Evolutionary conservation across 2,888 invertebrate species (phyloP), one percentile per base, ranked within the genome.

Genomic region (Seira musarum): DNA sequence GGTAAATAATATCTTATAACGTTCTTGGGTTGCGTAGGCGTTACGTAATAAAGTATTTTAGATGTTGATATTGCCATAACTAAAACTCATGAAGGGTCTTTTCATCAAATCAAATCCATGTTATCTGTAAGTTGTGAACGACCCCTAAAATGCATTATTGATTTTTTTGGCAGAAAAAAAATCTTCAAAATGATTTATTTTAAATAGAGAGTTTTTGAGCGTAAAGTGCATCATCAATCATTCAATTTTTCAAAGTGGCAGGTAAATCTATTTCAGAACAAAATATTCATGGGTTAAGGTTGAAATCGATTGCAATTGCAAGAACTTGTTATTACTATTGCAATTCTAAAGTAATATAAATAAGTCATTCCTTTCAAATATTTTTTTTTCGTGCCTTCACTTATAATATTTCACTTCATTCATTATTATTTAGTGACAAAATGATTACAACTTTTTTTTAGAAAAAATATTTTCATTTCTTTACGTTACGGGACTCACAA

Each of bases 321-420:
- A 13, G 5, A 57, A 57, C 17, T 57, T 19, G n/a, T 57, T 57
- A n/a, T 57, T 57, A 6, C 8, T 30, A 30, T 57, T 3, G 57
- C 19, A 17, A 17, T 57, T 6, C 5, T 57, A 57, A n/a, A 57
- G n/a, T 3, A 17, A 57, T 17, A 57, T 10, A 61, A 10, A 61
- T 61, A 17, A 61, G 61, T 61, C 13, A 15, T 21, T 22, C 6
- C 13, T 6, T n/a, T n/a, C 61, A 2, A 49, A 61, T 61, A 10
- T 19, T 8, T 61, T 61, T 61, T 22, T 61, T 61, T 61, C 61
- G n/a, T n/a, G n/a, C n/a, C n/a, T n/a, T n/a, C n/a, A n/a, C n/a
- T n/a, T n/a, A 19, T n/a, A n/a, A 57, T 17, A 17, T 49, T 49
- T 30, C 30, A 30, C n/a, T n/a, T n/a, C n/a, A 30, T 30, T 30